phyloP scores from a whole-genome alignment of 23 tunicate genomes.

The Phallusia fumigata region DNA sequence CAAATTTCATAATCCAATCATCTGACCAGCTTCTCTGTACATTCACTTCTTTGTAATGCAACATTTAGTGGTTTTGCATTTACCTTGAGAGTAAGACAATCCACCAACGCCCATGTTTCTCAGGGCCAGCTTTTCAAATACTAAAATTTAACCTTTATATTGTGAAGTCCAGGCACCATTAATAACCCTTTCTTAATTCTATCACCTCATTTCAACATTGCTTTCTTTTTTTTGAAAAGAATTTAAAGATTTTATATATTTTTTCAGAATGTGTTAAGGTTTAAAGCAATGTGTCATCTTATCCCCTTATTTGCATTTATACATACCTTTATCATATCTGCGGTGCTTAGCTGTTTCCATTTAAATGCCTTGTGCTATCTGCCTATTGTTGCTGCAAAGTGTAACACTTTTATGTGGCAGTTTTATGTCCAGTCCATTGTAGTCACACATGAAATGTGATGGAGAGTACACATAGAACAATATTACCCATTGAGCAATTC shows the following conservation, averaged over 20 bases:
- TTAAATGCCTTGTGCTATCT: background rate
- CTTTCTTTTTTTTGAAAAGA: background rate
- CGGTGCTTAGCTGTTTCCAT: background rate
- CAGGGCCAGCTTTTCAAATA: too few species aligned
- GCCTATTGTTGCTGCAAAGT: background rate
- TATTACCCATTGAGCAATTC: too few species aligned
- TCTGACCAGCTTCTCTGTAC: too few species aligned
- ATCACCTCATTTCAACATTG: constrained; percentile 12
- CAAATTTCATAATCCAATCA: background rate
- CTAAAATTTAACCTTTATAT: too few species aligned
- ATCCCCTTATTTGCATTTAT: background rate
- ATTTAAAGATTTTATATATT: background rate
- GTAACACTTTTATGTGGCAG: too few species aligned
- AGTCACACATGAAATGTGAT: background rate
- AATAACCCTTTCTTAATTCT: background rate
- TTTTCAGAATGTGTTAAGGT: background rate
- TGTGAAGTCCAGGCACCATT: too few species aligned
- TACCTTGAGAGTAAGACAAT: too few species aligned
- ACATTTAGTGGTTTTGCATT: too few species aligned
- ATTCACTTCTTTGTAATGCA: too few species aligned
- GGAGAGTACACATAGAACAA: background rate
- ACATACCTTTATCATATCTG: background rate
- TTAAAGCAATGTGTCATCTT: background rate
- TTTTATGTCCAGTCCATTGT: background rate
- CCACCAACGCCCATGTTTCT: too few species aligned